These are phyloP conservation scores for Hetaerina titia DNA, from an alignment of 2,888 invertebrate genomes.

Conservation along the genomic window DNA sequence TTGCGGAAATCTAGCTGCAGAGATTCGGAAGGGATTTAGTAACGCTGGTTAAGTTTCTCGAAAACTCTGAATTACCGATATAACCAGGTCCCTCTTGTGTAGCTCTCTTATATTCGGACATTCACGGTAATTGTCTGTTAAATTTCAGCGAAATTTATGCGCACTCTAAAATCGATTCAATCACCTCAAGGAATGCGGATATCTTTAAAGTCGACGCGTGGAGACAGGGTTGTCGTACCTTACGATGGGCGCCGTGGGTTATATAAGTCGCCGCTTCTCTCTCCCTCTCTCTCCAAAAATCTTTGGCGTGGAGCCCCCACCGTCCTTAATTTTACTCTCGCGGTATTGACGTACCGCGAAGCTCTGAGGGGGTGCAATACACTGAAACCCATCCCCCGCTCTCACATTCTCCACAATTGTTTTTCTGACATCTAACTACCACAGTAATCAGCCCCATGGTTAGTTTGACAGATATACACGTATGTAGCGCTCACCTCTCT, in stretches of 20 bases:
- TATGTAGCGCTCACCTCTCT: too few species aligned
- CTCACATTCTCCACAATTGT: background rate
- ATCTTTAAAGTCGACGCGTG: background rate
- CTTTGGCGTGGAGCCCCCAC: background rate
- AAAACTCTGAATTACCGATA: too few species aligned
- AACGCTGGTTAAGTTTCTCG: too few species aligned
- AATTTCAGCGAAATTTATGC: too few species aligned
- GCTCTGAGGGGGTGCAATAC: background rate
- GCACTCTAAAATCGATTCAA: background rate
- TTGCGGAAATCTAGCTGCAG: too few species aligned
- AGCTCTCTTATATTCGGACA: too few species aligned
- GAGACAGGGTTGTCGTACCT: background rate
- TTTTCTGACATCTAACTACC: background rate
- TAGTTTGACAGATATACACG: too few species aligned
- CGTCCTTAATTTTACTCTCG: background rate
- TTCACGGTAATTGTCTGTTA: too few species aligned
- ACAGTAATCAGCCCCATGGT: too few species aligned
- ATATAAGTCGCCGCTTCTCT: background rate
- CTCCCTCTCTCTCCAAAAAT: constrained; percentile 1
- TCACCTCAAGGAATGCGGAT: background rate
- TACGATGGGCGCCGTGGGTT: background rate
- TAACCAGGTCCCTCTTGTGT: too few species aligned
- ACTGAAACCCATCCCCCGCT: background rate
- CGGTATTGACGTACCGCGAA: constrained; percentile 20
- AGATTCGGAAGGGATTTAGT: too few species aligned